A percentile compares a stretch with the other conserved stretches of the same genome.
These are phyloP conservation scores for Beris morrisii DNA, from an alignment of 2,888 invertebrate genomes.

Conservation along the genomic window DNA sequence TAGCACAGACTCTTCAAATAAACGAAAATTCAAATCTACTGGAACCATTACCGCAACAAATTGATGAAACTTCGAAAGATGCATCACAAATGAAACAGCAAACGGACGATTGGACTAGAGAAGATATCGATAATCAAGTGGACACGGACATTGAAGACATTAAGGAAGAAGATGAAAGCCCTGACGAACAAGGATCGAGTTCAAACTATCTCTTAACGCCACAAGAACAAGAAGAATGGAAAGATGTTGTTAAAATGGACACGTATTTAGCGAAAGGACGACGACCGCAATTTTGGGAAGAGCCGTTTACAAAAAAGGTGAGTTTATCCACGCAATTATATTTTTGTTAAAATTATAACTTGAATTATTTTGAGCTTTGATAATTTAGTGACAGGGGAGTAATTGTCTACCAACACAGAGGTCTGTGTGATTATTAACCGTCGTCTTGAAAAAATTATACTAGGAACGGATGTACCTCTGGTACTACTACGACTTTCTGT, in stretches of 20 bases:
- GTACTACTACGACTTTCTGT: too few species aligned
- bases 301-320: slow-evolving; percentile 79
- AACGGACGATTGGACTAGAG: slow-evolving; percentile 18
- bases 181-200: slow-evolving; percentile 28
- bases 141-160: slow-evolving; percentile 16
- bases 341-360: background rate
- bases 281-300: slow-evolving; percentile 91
- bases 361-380: too few species aligned
- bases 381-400: too few species aligned
- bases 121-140: slow-evolving; percentile 18
- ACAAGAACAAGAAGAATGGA: slow-evolving; percentile 49
- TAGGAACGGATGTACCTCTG: too few species aligned
- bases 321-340: slow-evolving; percentile 28
- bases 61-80: slow-evolving; percentile 18
- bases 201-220: slow-evolving; percentile 44
- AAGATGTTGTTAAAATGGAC: slow-evolving; percentile 79
- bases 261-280: slow-evolving; percentile 84
- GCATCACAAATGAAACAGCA: background rate
- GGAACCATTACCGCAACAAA: slow-evolving; percentile 12
- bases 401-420: too few species aligned
- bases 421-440: too few species aligned
- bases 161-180: slow-evolving; percentile 29
- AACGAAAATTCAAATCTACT: slow-evolving; percentile 7
- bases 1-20: slow-evolving; percentile 18
- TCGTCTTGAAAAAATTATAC: too few species aligned